These are phyloP conservation scores for Psix sp. DNA, from an alignment of 1,140 invertebrate species.

Conservation along the genomic window DNA sequence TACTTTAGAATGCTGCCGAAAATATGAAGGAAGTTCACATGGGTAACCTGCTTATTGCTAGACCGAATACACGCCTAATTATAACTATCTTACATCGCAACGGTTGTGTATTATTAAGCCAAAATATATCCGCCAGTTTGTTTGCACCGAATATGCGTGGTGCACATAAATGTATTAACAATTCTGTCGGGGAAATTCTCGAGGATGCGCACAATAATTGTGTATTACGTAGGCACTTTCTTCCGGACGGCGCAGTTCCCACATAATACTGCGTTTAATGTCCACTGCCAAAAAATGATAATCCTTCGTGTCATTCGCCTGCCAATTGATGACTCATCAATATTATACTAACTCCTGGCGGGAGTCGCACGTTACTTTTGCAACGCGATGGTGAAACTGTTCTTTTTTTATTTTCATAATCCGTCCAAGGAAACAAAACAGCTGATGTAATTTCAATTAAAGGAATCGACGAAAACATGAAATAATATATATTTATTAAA, in stretches of 20 bases:
- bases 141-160: slow-evolving; percentile 62
- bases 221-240: slow-evolving; percentile 70
- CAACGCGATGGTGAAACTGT: too few species aligned
- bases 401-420: not conserved
- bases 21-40: slow-evolving; percentile 75
- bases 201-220: slow-evolving; percentile 75
- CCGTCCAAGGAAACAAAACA: too few species aligned
- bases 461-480: slow-evolving; percentile 20
- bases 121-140: slow-evolving; percentile 68
- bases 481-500: slow-evolving; percentile 32
- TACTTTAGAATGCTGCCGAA: slow-evolving; percentile 62
- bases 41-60: slow-evolving; percentile 74
- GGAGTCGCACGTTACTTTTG: not conserved
- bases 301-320: slow-evolving; percentile 19
- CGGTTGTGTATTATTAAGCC: slow-evolving; percentile 71
- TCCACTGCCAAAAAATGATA: slow-evolving; percentile 28
- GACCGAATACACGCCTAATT: slow-evolving; percentile 73
- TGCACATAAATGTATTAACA: slow-evolving; percentile 66
- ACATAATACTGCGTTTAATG: slow-evolving; percentile 62
- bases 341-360: slow-evolving; percentile 13
- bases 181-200: slow-evolving; percentile 70
- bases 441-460: slow-evolving; percentile 8
- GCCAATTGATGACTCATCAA: slow-evolving; percentile 22
- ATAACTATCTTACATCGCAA: slow-evolving; percentile 76
- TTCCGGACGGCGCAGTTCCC: slow-evolving; percentile 70